Conservation (phyloP, 2,113 vertebrate species). For the Syngnathus typhle region DNA sequence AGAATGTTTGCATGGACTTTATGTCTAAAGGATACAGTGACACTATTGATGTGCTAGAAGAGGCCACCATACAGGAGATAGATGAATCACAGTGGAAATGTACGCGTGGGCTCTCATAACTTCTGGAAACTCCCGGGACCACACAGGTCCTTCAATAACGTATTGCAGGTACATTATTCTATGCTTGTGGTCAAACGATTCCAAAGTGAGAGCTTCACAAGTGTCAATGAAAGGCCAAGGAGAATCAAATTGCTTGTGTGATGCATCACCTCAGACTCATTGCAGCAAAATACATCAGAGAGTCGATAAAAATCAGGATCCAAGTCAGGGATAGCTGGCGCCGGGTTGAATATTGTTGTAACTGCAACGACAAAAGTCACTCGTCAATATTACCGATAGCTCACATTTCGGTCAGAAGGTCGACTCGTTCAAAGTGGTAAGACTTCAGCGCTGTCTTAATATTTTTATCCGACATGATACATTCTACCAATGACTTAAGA, state of each 20-base stretch:
- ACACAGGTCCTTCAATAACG: neutral
- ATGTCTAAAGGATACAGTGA: conserved; percentile 18
- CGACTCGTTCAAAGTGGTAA: no score
- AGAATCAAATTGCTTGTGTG: conserved; percentile 10
- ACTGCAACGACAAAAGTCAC: conserved; percentile 69
- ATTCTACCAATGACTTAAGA: neutral
- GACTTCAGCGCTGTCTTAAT: neutral
- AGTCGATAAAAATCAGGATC: conserved; percentile 80
- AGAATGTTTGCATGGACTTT: conserved; percentile 12
- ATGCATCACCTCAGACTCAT: conserved; percentile 87
- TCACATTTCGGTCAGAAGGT: neutral
- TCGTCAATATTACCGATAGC: conserved; percentile 13
- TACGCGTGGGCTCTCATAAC: conserved; percentile 8
- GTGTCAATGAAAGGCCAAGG: neutral
- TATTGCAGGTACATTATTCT: neutral
- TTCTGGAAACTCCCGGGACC: neutral
- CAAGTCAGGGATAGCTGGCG: conserved; percentile 83
- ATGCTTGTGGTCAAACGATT: neutral
- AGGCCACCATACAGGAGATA: conserved; percentile 39
- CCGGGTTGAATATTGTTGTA: conserved; percentile 94
- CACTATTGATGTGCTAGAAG: conserved; percentile 30
- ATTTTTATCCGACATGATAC: neutral
- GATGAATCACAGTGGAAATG: conserved; percentile 26
- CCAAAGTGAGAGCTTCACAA: neutral
- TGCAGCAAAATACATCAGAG: conserved; percentile 95